Conservation (phyloP, 1,140 invertebrate genomes). For the Anastrepha ludens region DNA sequence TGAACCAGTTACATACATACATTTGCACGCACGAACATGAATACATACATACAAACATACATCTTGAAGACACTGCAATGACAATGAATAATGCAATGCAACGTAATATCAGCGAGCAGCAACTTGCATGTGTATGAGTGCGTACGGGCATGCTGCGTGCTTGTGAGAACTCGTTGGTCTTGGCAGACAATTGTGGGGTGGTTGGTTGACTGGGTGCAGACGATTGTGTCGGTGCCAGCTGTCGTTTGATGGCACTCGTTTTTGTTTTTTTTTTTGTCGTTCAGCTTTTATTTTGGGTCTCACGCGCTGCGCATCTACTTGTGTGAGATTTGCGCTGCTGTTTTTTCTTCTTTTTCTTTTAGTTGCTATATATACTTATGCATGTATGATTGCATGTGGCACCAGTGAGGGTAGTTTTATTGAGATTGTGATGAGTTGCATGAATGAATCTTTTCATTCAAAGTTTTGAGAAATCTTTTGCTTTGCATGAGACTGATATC, state of each 20-base stretch:
- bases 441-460: constrained; percentile 42
- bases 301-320: constrained; percentile 1
- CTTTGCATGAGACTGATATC: constrained; percentile 2
- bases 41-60: background rate
- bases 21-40: background rate
- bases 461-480: constrained; percentile 1
- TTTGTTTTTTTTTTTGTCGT: background rate
- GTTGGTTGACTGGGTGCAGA: constrained; percentile 24
- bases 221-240: constrained; percentile 24
- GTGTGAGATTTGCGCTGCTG: background rate
- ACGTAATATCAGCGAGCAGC: background rate
- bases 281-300: constrained; percentile 5
- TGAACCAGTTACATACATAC: background rate
- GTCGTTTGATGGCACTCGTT: constrained; percentile 32
- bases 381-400: background rate
- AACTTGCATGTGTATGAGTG: background rate
- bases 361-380: too few species aligned
- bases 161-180: background rate
- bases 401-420: background rate
- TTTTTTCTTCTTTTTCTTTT: background rate
- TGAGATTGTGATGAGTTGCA: background rate
- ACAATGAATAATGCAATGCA: constrained; percentile 41
- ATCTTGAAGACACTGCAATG: constrained; percentile 24
- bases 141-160: background rate
- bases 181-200: background rate